Percentiles rank a stretch among this genome's conserved stretches.
These are phyloP conservation scores for Aquatica leii DNA, from an alignment of 2,888 invertebrate genomes.

Conservation along the genomic window DNA sequence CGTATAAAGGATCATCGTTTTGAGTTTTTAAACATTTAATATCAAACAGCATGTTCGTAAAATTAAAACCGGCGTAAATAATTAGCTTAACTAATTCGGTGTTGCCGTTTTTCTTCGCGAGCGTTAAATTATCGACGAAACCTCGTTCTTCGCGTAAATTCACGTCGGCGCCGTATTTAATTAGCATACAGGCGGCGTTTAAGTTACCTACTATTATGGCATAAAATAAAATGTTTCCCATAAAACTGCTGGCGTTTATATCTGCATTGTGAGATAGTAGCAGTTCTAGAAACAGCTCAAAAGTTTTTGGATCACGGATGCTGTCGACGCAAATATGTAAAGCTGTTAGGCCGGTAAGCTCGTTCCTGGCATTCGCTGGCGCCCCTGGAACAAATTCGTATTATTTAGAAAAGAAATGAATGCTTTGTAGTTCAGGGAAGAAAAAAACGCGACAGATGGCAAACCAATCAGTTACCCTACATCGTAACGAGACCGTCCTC, in stretches of 20 bases:
- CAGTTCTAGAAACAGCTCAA: slow-evolving; percentile 64
- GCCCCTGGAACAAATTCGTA: slow-evolving; percentile 47
- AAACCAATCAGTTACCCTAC: too few species aligned
- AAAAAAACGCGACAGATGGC: too few species aligned
- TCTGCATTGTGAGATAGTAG: slow-evolving; percentile 54
- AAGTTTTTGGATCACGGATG: slow-evolving; percentile 62
- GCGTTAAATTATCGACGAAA: slow-evolving; percentile 66
- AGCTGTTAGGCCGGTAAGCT: slow-evolving; percentile 60
- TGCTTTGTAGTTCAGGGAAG: too few species aligned
- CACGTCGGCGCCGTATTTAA: slow-evolving; percentile 71
- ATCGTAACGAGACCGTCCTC: too few species aligned
- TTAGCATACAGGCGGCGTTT: slow-evolving; percentile 65
- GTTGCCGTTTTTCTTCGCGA: slow-evolving; percentile 62
- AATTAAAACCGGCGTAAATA: slow-evolving; percentile 59
- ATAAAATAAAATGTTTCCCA: slow-evolving; percentile 59
- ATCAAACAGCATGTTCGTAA: slow-evolving; percentile 55
- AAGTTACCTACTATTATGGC: slow-evolving; percentile 60
- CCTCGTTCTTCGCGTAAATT: slow-evolving; percentile 67
- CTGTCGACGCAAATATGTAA: slow-evolving; percentile 71
- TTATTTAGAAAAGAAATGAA: slow-evolving; percentile 7
- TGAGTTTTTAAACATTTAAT: slow-evolving; percentile 53
- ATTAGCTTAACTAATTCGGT: slow-evolving; percentile 57
- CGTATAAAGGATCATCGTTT: slow-evolving; percentile 52
- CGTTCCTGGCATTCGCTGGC: slow-evolving; percentile 54
- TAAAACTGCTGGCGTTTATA: slow-evolving; percentile 53